These are phyloP conservation scores for Hipposideros armiger DNA, from an alignment of 2,113 vertebrate genomes.

Conservation along the genomic window DNA sequence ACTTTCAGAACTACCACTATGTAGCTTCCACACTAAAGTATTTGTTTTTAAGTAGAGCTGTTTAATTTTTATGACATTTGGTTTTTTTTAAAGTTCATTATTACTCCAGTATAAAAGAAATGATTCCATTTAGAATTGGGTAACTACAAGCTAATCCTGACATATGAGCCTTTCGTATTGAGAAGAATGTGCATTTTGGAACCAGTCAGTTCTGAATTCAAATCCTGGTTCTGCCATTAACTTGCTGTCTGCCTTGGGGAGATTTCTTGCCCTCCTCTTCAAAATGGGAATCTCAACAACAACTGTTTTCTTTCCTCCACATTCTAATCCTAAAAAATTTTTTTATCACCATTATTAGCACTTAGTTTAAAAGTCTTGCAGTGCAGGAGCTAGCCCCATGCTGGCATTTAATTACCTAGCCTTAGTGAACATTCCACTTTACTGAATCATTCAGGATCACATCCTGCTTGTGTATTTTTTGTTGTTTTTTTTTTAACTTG, in stretches of 20 bases:
- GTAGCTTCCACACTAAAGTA: neutral
- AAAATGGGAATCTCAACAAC: neutral
- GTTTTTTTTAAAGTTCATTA: constrained; percentile 51
- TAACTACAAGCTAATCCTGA: neutral
- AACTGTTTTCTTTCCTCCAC: neutral
- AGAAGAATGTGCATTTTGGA: neutral
- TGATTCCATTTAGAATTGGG: constrained; percentile 45
- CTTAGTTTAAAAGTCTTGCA: constrained; percentile 34
- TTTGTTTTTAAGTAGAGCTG: constrained; percentile 39
- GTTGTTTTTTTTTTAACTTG: neutral
- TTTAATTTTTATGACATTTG: neutral
- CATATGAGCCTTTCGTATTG: neutral
- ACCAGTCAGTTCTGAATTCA: constrained; percentile 7
- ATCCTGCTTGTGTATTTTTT: neutral
- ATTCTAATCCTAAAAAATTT: neutral
- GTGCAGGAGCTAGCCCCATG: neutral
- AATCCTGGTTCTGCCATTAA: neutral
- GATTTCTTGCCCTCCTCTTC: neutral
- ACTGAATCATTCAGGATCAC: constrained; percentile 30
- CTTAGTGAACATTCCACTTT: constrained; percentile 21
- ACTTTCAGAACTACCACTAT: constrained; percentile 1
- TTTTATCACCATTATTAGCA: constrained; percentile 10
- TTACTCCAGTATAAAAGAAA: constrained; percentile 38
- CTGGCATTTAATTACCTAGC: constrained; percentile 38
- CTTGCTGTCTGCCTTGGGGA: neutral